Base-by-base conservation (phyloP, 37 sponge, comb jelly and placozoan species). In the Eunapius fragilis region DNA sequence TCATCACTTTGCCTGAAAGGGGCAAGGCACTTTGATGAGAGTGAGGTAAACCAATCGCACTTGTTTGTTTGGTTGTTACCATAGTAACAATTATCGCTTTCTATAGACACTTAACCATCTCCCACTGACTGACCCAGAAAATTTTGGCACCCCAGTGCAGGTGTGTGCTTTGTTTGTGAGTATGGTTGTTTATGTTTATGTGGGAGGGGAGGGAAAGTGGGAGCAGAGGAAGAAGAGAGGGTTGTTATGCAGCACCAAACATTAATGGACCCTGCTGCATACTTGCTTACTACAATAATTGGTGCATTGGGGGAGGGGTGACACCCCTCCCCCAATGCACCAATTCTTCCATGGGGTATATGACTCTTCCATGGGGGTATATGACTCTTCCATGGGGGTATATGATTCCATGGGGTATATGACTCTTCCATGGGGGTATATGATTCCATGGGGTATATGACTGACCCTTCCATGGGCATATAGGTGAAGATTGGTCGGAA, bases 41-140 rank as follows among this genome's bases (percentile, higher is more conserved):
- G 93, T 84, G 94, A 94, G 92, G 96, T 95, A 49, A 77, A 80
- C 50, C 12, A 0, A 78, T 31, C 38, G 13, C 41, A 41, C 41
- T 6, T 41, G 3, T 41, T 3, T 41, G 41, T 71, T 30, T 27
- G 72, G 30, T 6, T 31, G 27, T 31, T 27, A 71, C 30, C 72
- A 71, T 71, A 30, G 72, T 31, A 71, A 71, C 27, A 31, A 30
- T 48, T 27, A 23, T 4, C 31, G 19, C 32, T 32, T 50, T 74
- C 74, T 73, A 28, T 80, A 94, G 94, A 93, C 93, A 31, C 80
- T 96, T 69, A 94, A 96, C 72, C 68, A 89, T 71, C 79, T 87
- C 34, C 97, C 97, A 26, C 87, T 96, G 38, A 96, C 94, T 11
- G 92, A 96, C 80, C 97, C 97, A 0, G 97, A 96, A 76, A 89